phyloP scores from a whole-genome alignment of 2,797 vertebrate species.

The Ctenopoma multispine region DNA sequence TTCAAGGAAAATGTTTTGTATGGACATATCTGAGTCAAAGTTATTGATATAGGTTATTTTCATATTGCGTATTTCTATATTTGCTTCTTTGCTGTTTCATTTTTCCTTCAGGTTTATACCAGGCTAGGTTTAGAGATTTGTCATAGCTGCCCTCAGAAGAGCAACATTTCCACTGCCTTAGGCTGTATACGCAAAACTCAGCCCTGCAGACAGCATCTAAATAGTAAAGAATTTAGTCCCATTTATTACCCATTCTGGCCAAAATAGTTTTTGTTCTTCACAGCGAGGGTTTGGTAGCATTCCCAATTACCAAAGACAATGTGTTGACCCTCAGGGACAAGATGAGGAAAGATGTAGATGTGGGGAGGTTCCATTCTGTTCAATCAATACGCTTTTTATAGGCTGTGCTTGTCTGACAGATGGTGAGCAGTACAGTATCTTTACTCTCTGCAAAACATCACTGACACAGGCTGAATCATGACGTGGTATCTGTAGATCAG shows the following conservation, averaged over 20 bases:
- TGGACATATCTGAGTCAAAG: conserved; percentile 38
- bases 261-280: conserved; percentile 76
- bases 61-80: conserved; percentile 53
- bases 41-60: conserved; percentile 67
- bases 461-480: conserved; percentile 55
- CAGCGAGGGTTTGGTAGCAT: conserved; percentile 60
- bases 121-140: conserved; percentile 62
- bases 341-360: conserved; percentile 83
- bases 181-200: conserved; percentile 63
- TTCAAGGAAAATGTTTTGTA: conserved; percentile 36
- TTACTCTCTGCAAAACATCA: conserved; percentile 60
- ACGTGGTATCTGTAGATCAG: conserved; percentile 44
- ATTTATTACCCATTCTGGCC: conserved; percentile 74
- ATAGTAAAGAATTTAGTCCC: conserved; percentile 72
- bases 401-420: conserved; percentile 57
- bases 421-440: conserved; percentile 47
- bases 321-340: conserved; percentile 80
- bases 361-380: conserved; percentile 66
- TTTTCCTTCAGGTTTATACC: conserved; percentile 52
- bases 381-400: conserved; percentile 80
- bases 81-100: conserved; percentile 47
- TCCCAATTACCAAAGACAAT: conserved; percentile 77
- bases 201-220: conserved; percentile 63
- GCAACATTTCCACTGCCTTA: conserved; percentile 64
- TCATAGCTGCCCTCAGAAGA: conserved; percentile 73